phyloP scores from a whole-genome alignment of 2,888 invertebrate genomes.

The Thysanoteuthis rhombus region DNA sequence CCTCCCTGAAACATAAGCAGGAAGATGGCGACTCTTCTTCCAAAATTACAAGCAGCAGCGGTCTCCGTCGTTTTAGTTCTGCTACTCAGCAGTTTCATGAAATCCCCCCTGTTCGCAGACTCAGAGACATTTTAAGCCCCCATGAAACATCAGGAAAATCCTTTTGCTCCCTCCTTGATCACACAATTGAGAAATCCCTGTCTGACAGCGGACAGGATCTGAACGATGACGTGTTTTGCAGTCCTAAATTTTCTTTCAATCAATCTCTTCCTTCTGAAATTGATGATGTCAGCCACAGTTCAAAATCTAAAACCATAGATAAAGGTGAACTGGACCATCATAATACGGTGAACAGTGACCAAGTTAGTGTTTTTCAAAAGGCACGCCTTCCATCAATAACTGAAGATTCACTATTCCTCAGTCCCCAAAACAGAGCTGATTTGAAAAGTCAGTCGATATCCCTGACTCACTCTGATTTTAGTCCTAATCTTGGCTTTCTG shows the following conservation, averaged over 20 bases:
- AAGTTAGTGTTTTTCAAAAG: not conserved
- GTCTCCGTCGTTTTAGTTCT: not conserved
- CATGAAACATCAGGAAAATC: not conserved
- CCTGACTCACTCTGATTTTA: not conserved
- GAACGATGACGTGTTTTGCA: not conserved
- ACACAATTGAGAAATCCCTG: too few species aligned
- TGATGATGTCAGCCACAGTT: not conserved
- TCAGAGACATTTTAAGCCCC: not conserved
- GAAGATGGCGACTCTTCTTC: not conserved
- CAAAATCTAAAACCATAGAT: not conserved
- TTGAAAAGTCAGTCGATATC: not conserved
- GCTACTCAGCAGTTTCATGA: slow-evolving; percentile 18
- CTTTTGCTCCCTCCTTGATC: not conserved
- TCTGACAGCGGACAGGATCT: slow-evolving; percentile 1
- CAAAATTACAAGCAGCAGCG: not conserved
- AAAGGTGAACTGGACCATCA: not conserved
- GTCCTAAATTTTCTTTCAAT: not conserved
- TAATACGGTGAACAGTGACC: not conserved
- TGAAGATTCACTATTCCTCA: not conserved
- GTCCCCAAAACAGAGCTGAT: not conserved
- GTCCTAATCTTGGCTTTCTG: not conserved
- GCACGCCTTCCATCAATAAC: not conserved
- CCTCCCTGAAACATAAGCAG: not conserved
- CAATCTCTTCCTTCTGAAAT: not conserved
- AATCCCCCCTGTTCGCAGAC: slow-evolving; percentile 14